Conservation (phyloP, 2,888 invertebrate species). For the Zeuzera pyrina region DNA sequence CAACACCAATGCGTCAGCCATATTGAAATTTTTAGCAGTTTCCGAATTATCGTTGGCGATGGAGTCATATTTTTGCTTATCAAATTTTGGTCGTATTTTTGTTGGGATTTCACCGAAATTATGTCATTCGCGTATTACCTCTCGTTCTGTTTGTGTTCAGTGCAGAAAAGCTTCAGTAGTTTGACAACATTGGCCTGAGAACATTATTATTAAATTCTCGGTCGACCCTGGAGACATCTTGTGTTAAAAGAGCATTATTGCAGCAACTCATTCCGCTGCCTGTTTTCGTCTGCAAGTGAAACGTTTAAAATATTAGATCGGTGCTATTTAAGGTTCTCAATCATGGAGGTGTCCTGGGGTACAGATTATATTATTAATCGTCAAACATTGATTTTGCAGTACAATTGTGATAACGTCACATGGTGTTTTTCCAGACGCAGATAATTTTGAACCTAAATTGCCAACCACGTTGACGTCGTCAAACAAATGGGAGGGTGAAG, state of each 20-base stretch:
- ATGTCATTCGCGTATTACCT: slow-evolving; percentile 64
- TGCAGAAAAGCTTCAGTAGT: slow-evolving; percentile 64
- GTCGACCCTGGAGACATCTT: slow-evolving; percentile 72
- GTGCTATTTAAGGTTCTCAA: slow-evolving; percentile 49
- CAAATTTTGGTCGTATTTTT: slow-evolving; percentile 61
- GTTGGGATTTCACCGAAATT: slow-evolving; percentile 66
- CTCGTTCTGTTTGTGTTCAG: slow-evolving; percentile 57
- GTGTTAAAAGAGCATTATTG: slow-evolving; percentile 56
- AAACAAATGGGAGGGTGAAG: slow-evolving; percentile 92
- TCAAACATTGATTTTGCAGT: slow-evolving; percentile 21
- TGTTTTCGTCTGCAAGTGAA: slow-evolving; percentile 60
- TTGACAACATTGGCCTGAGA: slow-evolving; percentile 65
- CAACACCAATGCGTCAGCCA: slow-evolving; percentile 40
- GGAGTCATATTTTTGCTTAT: slow-evolving; percentile 69
- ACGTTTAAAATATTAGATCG: slow-evolving; percentile 55
- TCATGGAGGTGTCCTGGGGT: slow-evolving; percentile 84
- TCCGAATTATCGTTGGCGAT: slow-evolving; percentile 70
- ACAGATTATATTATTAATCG: slow-evolving; percentile 33
- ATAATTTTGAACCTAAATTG: slow-evolving; percentile 79
- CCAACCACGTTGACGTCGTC: slow-evolving; percentile 70
- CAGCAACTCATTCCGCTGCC: slow-evolving; percentile 47
- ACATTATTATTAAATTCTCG: slow-evolving; percentile 46
- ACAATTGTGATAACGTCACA: slow-evolving; percentile 31
- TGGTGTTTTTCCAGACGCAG: slow-evolving; percentile 75
- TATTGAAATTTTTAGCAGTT: slow-evolving; percentile 55